A percentile compares a stretch with the other conserved stretches of the same genome.
phyloP scores from a whole-genome alignment of 2,113 vertebrate genomes.

The Oncorhynchus keta region DNA sequence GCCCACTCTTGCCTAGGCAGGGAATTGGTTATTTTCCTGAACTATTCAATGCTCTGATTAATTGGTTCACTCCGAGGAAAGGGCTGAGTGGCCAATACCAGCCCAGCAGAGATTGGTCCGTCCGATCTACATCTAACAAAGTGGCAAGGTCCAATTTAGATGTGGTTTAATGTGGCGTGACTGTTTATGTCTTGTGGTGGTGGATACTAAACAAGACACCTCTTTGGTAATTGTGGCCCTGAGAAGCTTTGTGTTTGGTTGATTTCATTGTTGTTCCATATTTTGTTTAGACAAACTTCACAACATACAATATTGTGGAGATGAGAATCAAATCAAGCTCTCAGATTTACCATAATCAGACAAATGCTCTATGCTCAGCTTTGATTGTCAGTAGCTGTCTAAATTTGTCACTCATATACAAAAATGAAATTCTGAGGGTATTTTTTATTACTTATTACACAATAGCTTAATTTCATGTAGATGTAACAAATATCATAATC shows the following conservation, averaged over 20 bases:
- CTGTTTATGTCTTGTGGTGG: not conserved
- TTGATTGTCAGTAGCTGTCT: not conserved
- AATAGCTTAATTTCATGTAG: slow-evolving; percentile 47
- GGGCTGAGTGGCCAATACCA: slow-evolving; percentile 31
- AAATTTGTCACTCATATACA: not conserved
- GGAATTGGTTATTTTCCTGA: slow-evolving; percentile 64
- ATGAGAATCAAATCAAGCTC: not conserved
- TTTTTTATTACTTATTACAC: slow-evolving; percentile 59
- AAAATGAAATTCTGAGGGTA: slow-evolving; percentile 12
- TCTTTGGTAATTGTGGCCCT: not conserved
- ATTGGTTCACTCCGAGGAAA: slow-evolving; percentile 51
- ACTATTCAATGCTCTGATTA: slow-evolving; percentile 68
- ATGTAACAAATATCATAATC: slow-evolving; percentile 44
- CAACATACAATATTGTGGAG: not conserved
- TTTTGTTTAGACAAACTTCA: not conserved
- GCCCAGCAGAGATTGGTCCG: slow-evolving; percentile 42
- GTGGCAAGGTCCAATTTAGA: not conserved
- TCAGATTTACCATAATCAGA: not conserved
- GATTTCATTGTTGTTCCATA: not conserved
- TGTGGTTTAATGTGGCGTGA: not conserved
- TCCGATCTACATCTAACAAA: slow-evolving; percentile 32
- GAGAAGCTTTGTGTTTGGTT: not conserved
- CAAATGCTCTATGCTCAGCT: not conserved
- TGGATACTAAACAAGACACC: not conserved
- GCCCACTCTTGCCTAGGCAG: slow-evolving; percentile 41